Evolutionary conservation across 1,140 invertebrate species (phyloP).

Genomic region (Hetaerina americana): DNA sequence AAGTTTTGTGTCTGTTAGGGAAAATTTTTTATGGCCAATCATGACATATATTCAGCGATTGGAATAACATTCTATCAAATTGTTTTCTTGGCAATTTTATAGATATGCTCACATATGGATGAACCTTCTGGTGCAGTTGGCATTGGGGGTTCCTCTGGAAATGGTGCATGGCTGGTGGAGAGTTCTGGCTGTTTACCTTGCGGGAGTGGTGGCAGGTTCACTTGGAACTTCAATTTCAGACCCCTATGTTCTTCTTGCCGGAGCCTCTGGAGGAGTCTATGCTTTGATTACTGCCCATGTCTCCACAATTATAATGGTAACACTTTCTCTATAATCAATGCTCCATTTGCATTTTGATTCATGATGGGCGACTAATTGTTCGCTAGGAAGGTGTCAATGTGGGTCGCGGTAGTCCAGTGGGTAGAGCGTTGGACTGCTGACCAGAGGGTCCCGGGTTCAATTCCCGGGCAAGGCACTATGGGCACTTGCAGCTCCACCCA

Average conservation of each 20-base stretch:
- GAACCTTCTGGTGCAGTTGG: constrained; percentile 82
- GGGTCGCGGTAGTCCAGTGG: too few relatives aligned
- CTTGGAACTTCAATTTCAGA: constrained; percentile 82
- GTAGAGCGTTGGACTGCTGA: too few relatives aligned
- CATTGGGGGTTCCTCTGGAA: constrained; percentile 85
- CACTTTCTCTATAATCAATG: too few relatives aligned
- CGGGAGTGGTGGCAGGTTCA: constrained; percentile 75
- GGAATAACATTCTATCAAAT: too few relatives aligned
- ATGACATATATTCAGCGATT: too few relatives aligned
- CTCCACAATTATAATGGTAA: constrained; percentile 82
- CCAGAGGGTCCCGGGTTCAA: too few relatives aligned
- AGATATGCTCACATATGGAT: constrained; percentile 75
- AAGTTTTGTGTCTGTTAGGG: neutral
- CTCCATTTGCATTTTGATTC: too few relatives aligned
- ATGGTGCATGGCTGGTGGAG: constrained; percentile 93
- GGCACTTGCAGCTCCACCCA: too few relatives aligned
- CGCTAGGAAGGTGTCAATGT: too few relatives aligned
- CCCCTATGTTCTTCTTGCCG: constrained; percentile 73
- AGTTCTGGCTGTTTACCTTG: constrained; percentile 63
- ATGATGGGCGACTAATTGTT: too few relatives aligned
- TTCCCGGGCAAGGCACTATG: too few relatives aligned
- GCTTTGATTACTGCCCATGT: constrained; percentile 90
- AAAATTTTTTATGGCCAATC: neutral
- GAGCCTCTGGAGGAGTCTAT: constrained; percentile 93
- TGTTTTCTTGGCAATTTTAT: constrained; percentile 22